Evolutionary conservation across 1,140 invertebrate species (phyloP).

Genomic region (Heliothis subflexa): DNA sequence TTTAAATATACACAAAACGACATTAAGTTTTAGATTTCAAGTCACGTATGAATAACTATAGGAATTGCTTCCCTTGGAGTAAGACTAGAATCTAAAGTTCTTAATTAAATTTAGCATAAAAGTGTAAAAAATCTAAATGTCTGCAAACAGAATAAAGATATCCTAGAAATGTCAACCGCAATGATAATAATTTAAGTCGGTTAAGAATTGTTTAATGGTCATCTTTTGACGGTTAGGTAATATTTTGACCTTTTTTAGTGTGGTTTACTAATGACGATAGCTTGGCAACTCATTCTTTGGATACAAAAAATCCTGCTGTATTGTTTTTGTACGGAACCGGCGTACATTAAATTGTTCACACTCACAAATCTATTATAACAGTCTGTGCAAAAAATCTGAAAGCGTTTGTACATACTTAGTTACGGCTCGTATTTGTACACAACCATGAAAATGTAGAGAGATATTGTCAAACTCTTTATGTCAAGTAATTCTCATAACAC

Average conservation of each 20-base stretch:
- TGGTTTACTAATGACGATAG: slow-evolving; percentile 2
- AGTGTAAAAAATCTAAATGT: not conserved
- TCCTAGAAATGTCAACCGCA: not conserved
- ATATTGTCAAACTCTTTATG: no score
- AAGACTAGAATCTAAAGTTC: not conserved
- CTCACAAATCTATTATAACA: no score
- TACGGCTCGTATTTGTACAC: no score
- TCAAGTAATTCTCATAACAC: no score
- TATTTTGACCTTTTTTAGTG: slow-evolving; percentile 27
- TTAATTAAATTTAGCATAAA: not conserved
- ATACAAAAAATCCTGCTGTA: no score
- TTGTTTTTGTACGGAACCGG: no score
- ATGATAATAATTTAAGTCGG: slow-evolving; percentile 6
- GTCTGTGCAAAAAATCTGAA: no score
- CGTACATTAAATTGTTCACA: no score
- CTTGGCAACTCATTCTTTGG: no score
- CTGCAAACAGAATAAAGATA: not conserved
- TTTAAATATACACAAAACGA: not conserved
- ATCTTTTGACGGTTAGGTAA: slow-evolving; percentile 10
- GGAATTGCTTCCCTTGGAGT: not conserved
- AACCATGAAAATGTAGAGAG: no score
- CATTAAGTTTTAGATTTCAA: not conserved
- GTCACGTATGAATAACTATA: not conserved
- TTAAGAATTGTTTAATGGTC: slow-evolving; percentile 17
- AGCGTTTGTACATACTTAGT: no score